Percentiles rank a stretch among this genome's conserved stretches.
These are phyloP conservation scores for Cyprinodon tularosa DNA, from an alignment of 2,113 vertebrate species.

Conservation along the genomic window DNA sequence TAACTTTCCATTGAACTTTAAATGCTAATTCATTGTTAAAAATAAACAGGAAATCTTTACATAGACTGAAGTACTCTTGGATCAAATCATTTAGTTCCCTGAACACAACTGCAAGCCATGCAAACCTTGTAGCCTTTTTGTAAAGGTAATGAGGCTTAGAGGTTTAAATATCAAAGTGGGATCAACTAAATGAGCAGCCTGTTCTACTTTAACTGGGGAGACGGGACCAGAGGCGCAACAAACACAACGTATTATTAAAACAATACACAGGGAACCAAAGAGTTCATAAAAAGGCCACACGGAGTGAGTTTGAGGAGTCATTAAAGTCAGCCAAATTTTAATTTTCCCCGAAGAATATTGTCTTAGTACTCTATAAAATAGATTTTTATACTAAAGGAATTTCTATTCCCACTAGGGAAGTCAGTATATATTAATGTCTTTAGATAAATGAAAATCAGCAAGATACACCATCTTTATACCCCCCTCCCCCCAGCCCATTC, in stretches of 20 bases:
- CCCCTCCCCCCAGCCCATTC: slow-evolving; percentile 9
- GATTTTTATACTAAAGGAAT: background rate
- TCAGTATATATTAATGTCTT: slow-evolving; percentile 7
- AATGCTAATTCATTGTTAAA: slow-evolving; percentile 44
- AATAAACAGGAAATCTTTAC: slow-evolving; percentile 32
- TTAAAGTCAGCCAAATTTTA: background rate
- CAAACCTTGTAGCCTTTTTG: background rate
- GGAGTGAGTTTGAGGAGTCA: background rate
- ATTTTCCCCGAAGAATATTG: background rate
- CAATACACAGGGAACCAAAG: background rate
- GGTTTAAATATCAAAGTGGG: background rate
- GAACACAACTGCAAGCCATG: slow-evolving; percentile 4
- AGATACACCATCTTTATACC: background rate
- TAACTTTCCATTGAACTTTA: slow-evolving; percentile 24
- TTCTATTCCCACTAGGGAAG: background rate
- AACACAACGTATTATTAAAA: background rate
- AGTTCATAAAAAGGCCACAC: background rate
- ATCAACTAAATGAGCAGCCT: background rate
- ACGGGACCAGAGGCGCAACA: background rate
- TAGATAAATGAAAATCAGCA: slow-evolving; percentile 21
- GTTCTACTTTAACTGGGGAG: background rate
- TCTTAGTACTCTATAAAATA: background rate
- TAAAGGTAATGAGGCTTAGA: background rate
- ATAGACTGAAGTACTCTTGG: slow-evolving; percentile 16
- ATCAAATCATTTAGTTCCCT: slow-evolving; percentile 15